A percentile compares a stretch with the other conserved stretches of the same genome.
phyloP scores from a whole-genome alignment of 2,888 invertebrate genomes.

The Lepidocyrtoides sp. region DNA sequence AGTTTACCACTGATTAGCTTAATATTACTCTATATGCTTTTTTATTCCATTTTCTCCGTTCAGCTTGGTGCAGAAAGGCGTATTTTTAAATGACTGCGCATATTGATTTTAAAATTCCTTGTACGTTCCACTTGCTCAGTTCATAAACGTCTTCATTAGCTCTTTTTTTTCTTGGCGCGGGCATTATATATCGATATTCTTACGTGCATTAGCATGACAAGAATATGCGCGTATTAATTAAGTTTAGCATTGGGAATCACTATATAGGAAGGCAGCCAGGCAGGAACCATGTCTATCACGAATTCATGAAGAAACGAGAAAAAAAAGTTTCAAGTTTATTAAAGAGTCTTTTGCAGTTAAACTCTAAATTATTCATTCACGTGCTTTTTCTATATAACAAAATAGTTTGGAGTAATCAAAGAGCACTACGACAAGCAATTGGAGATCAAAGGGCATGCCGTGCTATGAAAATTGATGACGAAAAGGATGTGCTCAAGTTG shows the following conservation, averaged over 20 bases:
- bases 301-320: background rate
- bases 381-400: constrained; percentile 43
- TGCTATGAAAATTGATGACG: constrained; percentile 73
- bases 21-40: constrained; percentile 1
- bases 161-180: background rate
- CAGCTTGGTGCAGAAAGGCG: background rate
- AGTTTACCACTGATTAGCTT: constrained; percentile 34
- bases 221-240: constrained; percentile 38
- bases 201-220: background rate
- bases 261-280: too few species aligned
- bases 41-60: background rate
- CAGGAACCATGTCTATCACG: background rate
- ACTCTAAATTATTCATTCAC: background rate
- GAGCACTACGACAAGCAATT: constrained; percentile 32
- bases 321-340: constrained; percentile 28
- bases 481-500: constrained; percentile 8
- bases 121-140: constrained; percentile 5
- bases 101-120: constrained; percentile 54
- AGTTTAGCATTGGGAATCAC: background rate
- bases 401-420: constrained; percentile 61
- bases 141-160: constrained; percentile 36
- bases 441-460: constrained; percentile 77
- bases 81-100: constrained; percentile 16
- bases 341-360: constrained; percentile 11
- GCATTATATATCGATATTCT: too few species aligned